Conservation (phyloP, 2,113 vertebrate species). For the Sorex araneus region DNA sequence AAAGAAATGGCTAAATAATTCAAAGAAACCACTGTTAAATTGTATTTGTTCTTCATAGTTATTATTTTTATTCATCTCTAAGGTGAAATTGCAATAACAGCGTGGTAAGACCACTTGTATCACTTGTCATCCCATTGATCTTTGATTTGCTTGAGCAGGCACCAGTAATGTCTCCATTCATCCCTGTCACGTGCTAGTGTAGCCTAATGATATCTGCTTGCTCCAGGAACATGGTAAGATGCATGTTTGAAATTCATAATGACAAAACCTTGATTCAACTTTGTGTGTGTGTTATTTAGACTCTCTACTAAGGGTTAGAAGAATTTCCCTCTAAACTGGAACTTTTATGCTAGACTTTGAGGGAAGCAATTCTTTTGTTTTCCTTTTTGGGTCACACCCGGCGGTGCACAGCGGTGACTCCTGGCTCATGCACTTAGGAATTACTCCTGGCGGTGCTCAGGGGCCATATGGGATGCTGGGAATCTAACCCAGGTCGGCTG, state of each 20-base stretch:
- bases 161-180: too few species aligned
- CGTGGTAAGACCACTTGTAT: not conserved
- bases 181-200: too few species aligned
- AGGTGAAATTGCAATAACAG: not conserved
- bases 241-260: not conserved
- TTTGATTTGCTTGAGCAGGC: too few species aligned
- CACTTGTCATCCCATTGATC: too few species aligned
- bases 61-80: not conserved
- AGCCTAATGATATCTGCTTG: too few species aligned
- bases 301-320: not conserved
- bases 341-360: not conserved
- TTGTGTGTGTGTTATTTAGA: not conserved
- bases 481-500: too few species aligned
- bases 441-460: too few species aligned
- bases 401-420: too few species aligned
- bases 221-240: not conserved
- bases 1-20: constrained; percentile 25
- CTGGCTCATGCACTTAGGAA: too few species aligned
- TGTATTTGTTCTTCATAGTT: not conserved
- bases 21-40: not conserved
- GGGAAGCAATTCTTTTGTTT: not conserved
- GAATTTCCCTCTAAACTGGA: not conserved
- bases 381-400: too few species aligned
- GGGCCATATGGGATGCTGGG: too few species aligned
- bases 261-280: not conserved